Evolutionary conservation across 1,140 invertebrate species (phyloP).

Genomic region (Pygmarrhopalites habei): DNA sequence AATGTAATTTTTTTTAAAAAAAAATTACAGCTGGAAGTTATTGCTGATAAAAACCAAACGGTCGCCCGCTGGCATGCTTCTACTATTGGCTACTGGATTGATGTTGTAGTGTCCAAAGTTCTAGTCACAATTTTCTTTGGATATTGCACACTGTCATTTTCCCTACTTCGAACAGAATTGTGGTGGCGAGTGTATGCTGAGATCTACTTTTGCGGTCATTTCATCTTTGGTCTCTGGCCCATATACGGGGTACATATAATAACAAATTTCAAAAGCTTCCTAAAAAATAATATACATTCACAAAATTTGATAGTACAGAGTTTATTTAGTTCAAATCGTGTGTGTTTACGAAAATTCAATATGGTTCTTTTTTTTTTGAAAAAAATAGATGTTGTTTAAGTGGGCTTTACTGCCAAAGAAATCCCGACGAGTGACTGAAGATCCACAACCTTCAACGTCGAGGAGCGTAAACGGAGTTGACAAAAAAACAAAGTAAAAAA

Average conservation of each 20-base stretch:
- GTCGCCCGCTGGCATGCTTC: conserved; percentile 35
- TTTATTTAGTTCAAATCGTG: too few relatives aligned
- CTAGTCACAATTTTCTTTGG: conserved; percentile 77
- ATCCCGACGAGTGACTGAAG: too few relatives aligned
- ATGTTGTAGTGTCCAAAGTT: conserved; percentile 55
- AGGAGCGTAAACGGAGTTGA: too few relatives aligned
- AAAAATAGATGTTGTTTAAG: too few relatives aligned
- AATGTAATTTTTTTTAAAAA: not conserved
- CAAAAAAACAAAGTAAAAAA: too few relatives aligned
- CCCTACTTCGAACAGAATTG: conserved; percentile 58
- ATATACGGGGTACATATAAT: conserved; percentile 47
- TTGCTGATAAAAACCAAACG: conserved; percentile 41
- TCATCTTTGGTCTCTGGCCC: conserved; percentile 56
- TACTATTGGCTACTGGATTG: conserved; percentile 28
- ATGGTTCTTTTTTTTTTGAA: too few relatives aligned
- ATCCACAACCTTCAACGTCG: too few relatives aligned
- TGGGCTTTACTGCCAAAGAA: too few relatives aligned
- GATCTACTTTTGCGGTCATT: conserved; percentile 57
- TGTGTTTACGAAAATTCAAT: too few relatives aligned
- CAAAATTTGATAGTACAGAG: too few relatives aligned
- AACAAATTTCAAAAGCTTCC: too few relatives aligned
- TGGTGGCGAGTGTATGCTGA: conserved; percentile 56
- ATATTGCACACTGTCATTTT: conserved; percentile 74
- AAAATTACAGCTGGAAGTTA: conserved; percentile 43
- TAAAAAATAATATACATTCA: too few relatives aligned